Percentiles rank a stretch among this genome's conserved stretches.
Conservation (phyloP, 2,888 invertebrate genomes). For the Andrena camellia region DNA sequence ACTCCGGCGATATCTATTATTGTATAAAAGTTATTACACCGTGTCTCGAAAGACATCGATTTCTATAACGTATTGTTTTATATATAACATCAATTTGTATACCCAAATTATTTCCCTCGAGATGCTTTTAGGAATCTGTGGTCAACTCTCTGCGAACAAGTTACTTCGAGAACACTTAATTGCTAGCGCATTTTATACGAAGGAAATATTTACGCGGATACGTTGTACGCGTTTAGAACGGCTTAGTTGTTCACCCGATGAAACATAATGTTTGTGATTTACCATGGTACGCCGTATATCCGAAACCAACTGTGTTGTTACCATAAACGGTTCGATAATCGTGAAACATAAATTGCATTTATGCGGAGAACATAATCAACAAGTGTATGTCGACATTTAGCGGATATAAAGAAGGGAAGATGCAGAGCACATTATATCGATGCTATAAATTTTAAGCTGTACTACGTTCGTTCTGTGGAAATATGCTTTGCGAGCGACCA, state of each 20-base stretch:
- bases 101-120: slow-evolving; percentile 35
- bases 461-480: not conserved
- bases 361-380: slow-evolving; percentile 31
- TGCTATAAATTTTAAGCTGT: slow-evolving; percentile 21
- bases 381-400: slow-evolving; percentile 27
- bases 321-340: slow-evolving; percentile 29
- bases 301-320: slow-evolving; percentile 61
- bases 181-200: slow-evolving; percentile 52
- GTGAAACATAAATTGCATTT: slow-evolving; percentile 58
- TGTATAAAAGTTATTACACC: slow-evolving; percentile 57
- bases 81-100: slow-evolving; percentile 49
- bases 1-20: slow-evolving; percentile 31
- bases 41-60: slow-evolving; percentile 36
- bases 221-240: slow-evolving; percentile 42
- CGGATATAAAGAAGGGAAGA: slow-evolving; percentile 16
- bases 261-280: slow-evolving; percentile 54
- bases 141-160: slow-evolving; percentile 15
- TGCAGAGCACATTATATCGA: slow-evolving; percentile 22
- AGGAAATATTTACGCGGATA: slow-evolving; percentile 35
- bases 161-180: slow-evolving; percentile 37
- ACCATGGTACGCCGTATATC: slow-evolving; percentile 34
- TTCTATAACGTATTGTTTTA: slow-evolving; percentile 52
- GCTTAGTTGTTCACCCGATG: slow-evolving; percentile 43
- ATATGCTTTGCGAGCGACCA: slow-evolving; percentile 10
- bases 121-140: slow-evolving; percentile 29